These are phyloP conservation scores for Stylophora pistillata DNA, from an alignment of 64 coral and sea anemone genomes.

Conservation along the genomic window DNA sequence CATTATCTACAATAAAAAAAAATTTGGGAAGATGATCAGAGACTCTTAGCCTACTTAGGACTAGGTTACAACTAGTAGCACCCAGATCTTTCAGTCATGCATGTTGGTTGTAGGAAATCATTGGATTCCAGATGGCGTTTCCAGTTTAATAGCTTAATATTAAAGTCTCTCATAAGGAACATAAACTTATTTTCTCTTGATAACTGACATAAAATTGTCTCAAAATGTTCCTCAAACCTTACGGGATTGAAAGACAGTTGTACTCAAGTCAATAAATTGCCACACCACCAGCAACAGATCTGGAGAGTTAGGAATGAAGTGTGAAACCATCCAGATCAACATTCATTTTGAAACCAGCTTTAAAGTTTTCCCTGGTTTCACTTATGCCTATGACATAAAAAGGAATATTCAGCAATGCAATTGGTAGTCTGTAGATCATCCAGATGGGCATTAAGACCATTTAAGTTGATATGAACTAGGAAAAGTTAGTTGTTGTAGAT, in stretches of 20 bases:
- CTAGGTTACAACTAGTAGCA: too few relatives aligned
- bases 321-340: conserved; percentile 20
- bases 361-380: conserved; percentile 25
- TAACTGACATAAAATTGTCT: conserved; percentile 28
- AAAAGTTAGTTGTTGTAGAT: neutral
- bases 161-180: conserved; percentile 32
- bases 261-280: neutral
- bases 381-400: conserved; percentile 17
- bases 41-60: neutral
- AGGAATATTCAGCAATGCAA: conserved; percentile 10
- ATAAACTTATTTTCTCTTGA: conserved; percentile 18
- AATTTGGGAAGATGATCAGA: conserved; percentile 60
- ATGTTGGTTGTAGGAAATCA: conserved; percentile 48
- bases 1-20: conserved; percentile 36
- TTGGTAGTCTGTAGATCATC: conserved; percentile 21
- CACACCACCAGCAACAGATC: conserved; percentile 43
- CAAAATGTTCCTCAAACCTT: conserved; percentile 44
- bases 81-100: conserved; percentile 63
- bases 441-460: conserved; percentile 22
- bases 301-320: conserved; percentile 17
- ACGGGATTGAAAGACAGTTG: conserved; percentile 25
- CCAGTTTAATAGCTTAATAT: conserved; percentile 52
- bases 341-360: conserved; percentile 39
- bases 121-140: conserved; percentile 37
- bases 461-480: conserved; percentile 3